These are phyloP conservation scores for Heliothis peltigera DNA, from an alignment of 2,888 invertebrate species.

Conservation along the genomic window DNA sequence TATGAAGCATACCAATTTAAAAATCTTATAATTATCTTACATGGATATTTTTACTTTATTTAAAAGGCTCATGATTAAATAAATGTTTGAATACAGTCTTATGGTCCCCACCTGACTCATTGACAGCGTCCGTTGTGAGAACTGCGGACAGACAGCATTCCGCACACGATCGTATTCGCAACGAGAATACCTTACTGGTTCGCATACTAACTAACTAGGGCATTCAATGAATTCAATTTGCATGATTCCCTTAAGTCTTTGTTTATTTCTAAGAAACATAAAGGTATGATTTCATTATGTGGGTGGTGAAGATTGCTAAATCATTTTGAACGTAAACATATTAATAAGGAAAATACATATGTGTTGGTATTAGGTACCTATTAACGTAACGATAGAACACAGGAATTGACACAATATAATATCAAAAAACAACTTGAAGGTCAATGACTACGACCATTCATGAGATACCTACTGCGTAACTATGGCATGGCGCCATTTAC, in stretches of 20 bases:
- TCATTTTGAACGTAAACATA: too few relatives aligned
- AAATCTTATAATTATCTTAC: too few relatives aligned
- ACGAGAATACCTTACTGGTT: constrained; percentile 50
- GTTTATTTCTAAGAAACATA: constrained; percentile 50
- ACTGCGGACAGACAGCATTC: constrained; percentile 59
- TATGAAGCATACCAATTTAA: too few relatives aligned
- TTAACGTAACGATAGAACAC: too few relatives aligned
- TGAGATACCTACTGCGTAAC: too few relatives aligned
- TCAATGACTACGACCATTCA: too few relatives aligned
- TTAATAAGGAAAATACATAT: too few relatives aligned
- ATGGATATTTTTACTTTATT: background rate
- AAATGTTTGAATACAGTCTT: constrained; percentile 5
- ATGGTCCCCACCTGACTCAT: constrained; percentile 19
- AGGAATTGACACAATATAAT: too few relatives aligned
- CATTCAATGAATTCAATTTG: constrained; percentile 55
- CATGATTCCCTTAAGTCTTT: constrained; percentile 52
- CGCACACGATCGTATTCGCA: constrained; percentile 42
- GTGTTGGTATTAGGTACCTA: too few relatives aligned
- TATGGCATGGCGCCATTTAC: too few relatives aligned
- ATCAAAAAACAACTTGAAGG: too few relatives aligned
- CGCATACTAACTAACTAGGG: constrained; percentile 53
- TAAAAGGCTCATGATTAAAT: background rate
- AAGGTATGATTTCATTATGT: constrained; percentile 54
- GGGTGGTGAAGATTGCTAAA: constrained; percentile 61
- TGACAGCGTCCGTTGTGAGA: constrained; percentile 40